phyloP scores from a whole-genome alignment of 2,797 vertebrate species.

The Halcyon chelicuti region DNA sequence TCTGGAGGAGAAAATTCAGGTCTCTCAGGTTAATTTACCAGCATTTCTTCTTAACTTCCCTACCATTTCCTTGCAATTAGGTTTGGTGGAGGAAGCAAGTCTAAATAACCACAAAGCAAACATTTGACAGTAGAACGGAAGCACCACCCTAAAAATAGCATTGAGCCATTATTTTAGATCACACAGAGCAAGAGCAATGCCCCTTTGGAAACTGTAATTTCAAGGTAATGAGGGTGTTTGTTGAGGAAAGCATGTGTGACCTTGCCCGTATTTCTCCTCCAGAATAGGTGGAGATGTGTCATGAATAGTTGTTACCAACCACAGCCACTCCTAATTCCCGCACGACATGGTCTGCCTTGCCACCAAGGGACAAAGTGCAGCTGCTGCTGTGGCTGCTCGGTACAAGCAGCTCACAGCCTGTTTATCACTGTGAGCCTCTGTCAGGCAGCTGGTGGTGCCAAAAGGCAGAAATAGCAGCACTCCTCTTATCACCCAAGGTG shows the following conservation, averaged over 20 bases:
- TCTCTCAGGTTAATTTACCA: not conserved
- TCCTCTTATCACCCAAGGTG: not conserved
- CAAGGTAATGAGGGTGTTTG: not conserved
- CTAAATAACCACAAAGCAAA: not conserved
- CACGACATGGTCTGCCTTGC: not conserved
- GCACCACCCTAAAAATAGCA: conserved; percentile 15
- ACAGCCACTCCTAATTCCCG: not conserved
- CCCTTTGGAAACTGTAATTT: not conserved
- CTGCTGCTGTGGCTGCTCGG: fast-evolving
- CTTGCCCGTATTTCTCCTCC: not conserved
- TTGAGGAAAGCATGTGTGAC: conserved; percentile 5
- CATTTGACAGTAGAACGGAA: not conserved
- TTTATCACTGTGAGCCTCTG: not conserved
- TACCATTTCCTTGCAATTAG: not conserved
- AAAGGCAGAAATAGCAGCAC: conserved; percentile 40
- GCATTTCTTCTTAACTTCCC: not conserved
- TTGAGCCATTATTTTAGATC: not conserved
- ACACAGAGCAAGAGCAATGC: not conserved
- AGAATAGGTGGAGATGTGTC: not conserved
- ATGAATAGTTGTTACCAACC: not conserved
- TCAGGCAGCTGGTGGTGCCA: not conserved
- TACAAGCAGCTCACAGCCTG: fast-evolving
- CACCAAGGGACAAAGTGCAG: not conserved
- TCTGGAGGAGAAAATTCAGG: not conserved
- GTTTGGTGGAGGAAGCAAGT: not conserved